Percentiles rank a stretch among this genome's conserved stretches.
Evolutionary conservation across 2,888 invertebrate species (phyloP).

Genomic region (Sussaba pulchella): DNA sequence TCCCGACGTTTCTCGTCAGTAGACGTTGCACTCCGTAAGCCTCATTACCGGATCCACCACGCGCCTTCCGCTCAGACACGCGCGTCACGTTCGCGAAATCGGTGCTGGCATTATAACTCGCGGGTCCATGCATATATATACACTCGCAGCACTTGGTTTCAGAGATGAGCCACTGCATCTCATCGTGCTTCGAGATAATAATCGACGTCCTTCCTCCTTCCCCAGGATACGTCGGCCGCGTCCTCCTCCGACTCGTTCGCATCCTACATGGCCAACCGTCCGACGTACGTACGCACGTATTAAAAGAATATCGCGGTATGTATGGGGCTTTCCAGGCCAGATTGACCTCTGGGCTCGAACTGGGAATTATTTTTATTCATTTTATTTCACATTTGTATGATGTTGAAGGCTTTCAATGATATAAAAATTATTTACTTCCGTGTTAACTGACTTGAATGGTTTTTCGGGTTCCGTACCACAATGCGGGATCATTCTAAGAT

Average conservation of each 20-base stretch:
- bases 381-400: too few species aligned
- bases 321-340: constrained; percentile 10
- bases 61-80: constrained; percentile 79
- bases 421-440: too few species aligned
- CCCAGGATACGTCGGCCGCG: constrained; percentile 26
- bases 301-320: constrained; percentile 31
- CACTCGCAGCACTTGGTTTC: constrained; percentile 47
- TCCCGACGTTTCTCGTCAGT: constrained; percentile 52
- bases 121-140: constrained; percentile 64
- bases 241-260: constrained; percentile 34
- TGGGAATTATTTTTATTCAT: too few species aligned
- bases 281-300: constrained; percentile 37
- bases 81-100: constrained; percentile 80
- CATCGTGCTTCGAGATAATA: constrained; percentile 65
- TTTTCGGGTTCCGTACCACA: too few species aligned
- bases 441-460: too few species aligned
- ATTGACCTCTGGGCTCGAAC: too few species aligned
- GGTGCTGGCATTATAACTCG: constrained; percentile 73
- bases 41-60: constrained; percentile 74
- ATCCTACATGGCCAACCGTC: not conserved
- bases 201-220: constrained; percentile 66
- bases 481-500: too few species aligned
- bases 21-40: constrained; percentile 34
- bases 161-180: constrained; percentile 59
- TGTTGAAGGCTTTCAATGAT: too few species aligned